Evolutionary conservation across 2,113 vertebrate species (phyloP).

Genomic region (Neolamprologus hecqui): DNA sequence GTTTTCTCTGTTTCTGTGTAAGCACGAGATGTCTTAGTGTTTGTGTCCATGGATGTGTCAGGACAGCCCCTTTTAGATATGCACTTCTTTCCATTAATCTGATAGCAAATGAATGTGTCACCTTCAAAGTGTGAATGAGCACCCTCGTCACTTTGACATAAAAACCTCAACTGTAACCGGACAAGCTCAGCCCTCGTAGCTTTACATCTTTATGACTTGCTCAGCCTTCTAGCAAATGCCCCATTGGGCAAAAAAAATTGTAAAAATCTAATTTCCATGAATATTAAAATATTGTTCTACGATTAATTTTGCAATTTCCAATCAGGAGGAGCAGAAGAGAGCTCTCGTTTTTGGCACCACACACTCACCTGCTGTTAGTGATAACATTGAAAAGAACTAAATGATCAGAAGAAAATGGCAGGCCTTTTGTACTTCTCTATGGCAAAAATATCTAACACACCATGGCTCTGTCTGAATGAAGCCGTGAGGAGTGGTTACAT

Average conservation of each 20-base stretch:
- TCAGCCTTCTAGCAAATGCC: not conserved
- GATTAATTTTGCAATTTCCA: not conserved
- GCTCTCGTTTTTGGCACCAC: not conserved
- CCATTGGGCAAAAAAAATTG: not conserved
- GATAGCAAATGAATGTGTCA: not conserved
- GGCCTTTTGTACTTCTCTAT: not conserved
- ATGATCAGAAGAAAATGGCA: not conserved
- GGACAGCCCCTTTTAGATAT: not conserved
- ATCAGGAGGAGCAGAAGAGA: not conserved
- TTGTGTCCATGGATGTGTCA: conserved; percentile 1
- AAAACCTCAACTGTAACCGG: not conserved
- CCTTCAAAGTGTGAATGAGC: not conserved
- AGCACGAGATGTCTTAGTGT: conserved; percentile 36
- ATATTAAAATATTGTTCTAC: not conserved
- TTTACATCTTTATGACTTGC: not conserved
- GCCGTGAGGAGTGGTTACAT: not conserved
- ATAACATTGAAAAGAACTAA: not conserved
- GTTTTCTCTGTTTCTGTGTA: not conserved
- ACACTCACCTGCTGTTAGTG: not conserved
- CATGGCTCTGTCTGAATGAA: not conserved
- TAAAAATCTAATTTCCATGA: not conserved
- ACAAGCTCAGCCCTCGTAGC: not conserved
- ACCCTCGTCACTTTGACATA: not conserved
- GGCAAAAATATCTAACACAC: not conserved
- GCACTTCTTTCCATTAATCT: not conserved